Base-by-base conservation (phyloP, 2,888 invertebrate species). In the Tanypteryx hageni region DNA sequence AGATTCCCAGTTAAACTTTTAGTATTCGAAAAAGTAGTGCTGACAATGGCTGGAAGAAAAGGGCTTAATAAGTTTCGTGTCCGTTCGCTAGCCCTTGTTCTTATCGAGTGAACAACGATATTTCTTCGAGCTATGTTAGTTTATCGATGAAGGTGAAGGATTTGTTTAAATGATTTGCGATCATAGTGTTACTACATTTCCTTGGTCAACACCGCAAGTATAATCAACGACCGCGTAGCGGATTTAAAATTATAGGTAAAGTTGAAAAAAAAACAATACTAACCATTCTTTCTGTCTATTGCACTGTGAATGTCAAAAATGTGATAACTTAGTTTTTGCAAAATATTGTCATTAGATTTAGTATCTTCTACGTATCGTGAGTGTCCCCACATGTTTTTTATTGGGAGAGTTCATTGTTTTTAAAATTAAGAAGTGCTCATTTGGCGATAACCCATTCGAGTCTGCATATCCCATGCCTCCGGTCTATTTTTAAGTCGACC, bases 401-500 rank as follows among this genome's bases (percentile, higher is more conserved):
- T 64, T 64, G 64, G 44, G 22, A n/a, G 44, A 89, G 16, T 89
- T 89, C 31, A n/a, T 31, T 31, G 31, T 89, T 89, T 89, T 89
- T 31, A 16, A 83, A 83, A 83, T 83, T 56, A 44, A 61, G 89
- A 64, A 64, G 61, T 89, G 61, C 61, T 64, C 89, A 11, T 64
- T 89, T 89, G 89, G 89, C 89, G 31, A 89, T 64, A 16, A 14
- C 89, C 89, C 89, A 61, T 89, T 68, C 8, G 44, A 31, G 64
- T 64, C 64, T 64, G 68, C 44, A 64, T 22, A 64, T 89, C 89
- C 89, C 89, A 89, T 89, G 89, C 89, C 89, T 89, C 89, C 89
- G 56, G 64, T 64, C 89, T 89, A 89, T 89, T 89, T 89, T 44
- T 89, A 89, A 89, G 31, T 31, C 89, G 31, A 89, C 89, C 89